These are phyloP conservation scores for Pomacea canaliculata DNA, from an alignment of 2,888 invertebrate genomes.

Conservation along the genomic window DNA sequence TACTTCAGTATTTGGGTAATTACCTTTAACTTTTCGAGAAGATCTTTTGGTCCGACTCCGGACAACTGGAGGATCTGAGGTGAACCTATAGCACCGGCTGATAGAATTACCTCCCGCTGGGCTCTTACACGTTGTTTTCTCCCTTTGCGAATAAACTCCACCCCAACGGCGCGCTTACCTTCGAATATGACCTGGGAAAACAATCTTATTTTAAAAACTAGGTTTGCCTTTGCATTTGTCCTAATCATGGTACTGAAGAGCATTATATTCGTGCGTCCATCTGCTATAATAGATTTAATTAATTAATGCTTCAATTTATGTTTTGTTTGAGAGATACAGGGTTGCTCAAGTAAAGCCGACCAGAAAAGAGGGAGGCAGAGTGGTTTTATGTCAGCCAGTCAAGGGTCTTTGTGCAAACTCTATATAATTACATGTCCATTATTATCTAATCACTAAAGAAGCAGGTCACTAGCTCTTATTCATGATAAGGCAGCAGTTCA, in stretches of 20 bases:
- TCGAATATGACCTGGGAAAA: constrained; percentile 43
- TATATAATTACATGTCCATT: too few relatives aligned
- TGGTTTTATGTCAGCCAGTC: too few relatives aligned
- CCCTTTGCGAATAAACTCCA: constrained; percentile 26
- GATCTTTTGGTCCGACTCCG: constrained; percentile 32
- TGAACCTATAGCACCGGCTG: constrained; percentile 32
- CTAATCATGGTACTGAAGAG: too few relatives aligned
- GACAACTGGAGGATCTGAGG: constrained; percentile 35
- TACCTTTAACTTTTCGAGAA: constrained; percentile 55
- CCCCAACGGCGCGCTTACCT: constrained; percentile 28
- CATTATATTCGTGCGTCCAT: too few relatives aligned
- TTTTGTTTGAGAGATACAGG: too few relatives aligned
- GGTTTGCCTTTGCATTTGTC: not conserved
- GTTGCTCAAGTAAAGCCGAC: too few relatives aligned
- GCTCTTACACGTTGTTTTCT: constrained; percentile 17
- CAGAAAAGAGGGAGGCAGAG: too few relatives aligned
- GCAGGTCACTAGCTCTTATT: too few relatives aligned
- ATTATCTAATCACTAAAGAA: too few relatives aligned
- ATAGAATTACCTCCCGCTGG: constrained; percentile 32
- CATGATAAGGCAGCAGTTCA: too few relatives aligned
- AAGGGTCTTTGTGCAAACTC: too few relatives aligned
- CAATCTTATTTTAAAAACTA: not conserved
- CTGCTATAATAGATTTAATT: not conserved
- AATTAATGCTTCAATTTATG: too few relatives aligned
- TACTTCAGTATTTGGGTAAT: not conserved